Conservation (phyloP, 2,113 vertebrate species). For the Hippocampus zosterae region DNA sequence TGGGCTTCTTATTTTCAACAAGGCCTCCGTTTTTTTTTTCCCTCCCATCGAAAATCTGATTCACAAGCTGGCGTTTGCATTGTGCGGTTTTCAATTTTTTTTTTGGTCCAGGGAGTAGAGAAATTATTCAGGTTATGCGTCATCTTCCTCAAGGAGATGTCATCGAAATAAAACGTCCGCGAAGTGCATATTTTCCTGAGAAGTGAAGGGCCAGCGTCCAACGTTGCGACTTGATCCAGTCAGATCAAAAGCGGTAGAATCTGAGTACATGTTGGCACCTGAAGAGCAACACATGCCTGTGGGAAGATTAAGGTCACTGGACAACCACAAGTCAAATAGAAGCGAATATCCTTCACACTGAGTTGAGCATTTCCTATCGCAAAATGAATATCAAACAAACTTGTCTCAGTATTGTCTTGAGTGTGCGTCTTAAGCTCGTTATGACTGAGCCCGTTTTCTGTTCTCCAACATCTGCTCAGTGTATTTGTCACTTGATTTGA, state of each 20-base stretch:
- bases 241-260: constrained; percentile 16
- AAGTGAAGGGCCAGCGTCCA: constrained; percentile 9
- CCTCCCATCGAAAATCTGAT: constrained; percentile 50
- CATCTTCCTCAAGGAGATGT: constrained; percentile 15
- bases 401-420: background rate
- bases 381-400: background rate
- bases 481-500: too few relatives aligned
- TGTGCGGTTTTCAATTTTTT: constrained; percentile 50
- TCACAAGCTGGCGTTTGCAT: constrained; percentile 51
- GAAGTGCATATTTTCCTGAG: constrained; percentile 10
- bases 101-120: constrained; percentile 35
- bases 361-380: background rate
- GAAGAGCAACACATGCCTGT: constrained; percentile 14
- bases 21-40: constrained; percentile 26
- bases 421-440: background rate
- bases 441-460: too few relatives aligned
- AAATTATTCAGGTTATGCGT: constrained; percentile 30
- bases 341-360: background rate
- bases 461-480: too few relatives aligned
- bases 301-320: constrained; percentile 11
- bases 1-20: constrained; percentile 53
- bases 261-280: constrained; percentile 13
- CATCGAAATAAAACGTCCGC: constrained; percentile 24
- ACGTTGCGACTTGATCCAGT: constrained; percentile 14
- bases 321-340: constrained; percentile 7